Percentiles rank a stretch among this genome's conserved stretches.
Conservation (phyloP, 2,797 vertebrate genomes). For the Vipera ursinii region DNA sequence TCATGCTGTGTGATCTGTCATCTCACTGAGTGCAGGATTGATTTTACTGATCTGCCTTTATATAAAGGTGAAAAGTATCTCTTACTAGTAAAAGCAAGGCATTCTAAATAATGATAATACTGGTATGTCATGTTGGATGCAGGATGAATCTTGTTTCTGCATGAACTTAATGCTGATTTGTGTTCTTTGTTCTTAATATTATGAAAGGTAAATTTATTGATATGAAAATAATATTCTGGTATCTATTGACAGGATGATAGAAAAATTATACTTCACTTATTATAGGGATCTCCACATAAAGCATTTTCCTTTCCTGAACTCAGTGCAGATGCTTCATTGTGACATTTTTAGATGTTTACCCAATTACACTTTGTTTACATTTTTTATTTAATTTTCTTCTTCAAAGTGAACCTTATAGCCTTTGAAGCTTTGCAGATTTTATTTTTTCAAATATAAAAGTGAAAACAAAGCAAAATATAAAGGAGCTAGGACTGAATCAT, state of each 20-base stretch:
- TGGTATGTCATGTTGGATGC: neutral
- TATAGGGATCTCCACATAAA: neutral
- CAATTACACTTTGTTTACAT: conserved; percentile 36
- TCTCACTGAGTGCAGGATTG: neutral
- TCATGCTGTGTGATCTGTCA: neutral
- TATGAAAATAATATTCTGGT: neutral
- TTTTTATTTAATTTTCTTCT: conserved; percentile 34
- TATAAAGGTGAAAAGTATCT: conserved; percentile 14
- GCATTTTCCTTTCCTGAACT: neutral
- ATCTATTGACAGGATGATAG: neutral
- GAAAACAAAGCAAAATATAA: neutral
- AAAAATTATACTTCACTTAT: conserved; percentile 23
- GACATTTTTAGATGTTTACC: conserved; percentile 30
- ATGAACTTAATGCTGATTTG: neutral
- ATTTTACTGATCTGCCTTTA: neutral
- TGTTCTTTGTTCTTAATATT: neutral
- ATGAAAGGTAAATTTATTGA: neutral
- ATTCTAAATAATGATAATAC: neutral
- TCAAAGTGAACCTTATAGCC: conserved; percentile 29
- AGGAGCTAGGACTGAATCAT: neutral
- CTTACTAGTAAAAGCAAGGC: conserved; percentile 1
- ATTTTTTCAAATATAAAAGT: conserved; percentile 1
- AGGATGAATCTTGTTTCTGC: conserved; percentile 8
- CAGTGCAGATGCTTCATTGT: conserved; percentile 11
- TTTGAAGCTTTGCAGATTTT: conserved; percentile 26